phyloP scores from a whole-genome alignment of 2,113 vertebrate species.

The Cepphus grylle region DNA sequence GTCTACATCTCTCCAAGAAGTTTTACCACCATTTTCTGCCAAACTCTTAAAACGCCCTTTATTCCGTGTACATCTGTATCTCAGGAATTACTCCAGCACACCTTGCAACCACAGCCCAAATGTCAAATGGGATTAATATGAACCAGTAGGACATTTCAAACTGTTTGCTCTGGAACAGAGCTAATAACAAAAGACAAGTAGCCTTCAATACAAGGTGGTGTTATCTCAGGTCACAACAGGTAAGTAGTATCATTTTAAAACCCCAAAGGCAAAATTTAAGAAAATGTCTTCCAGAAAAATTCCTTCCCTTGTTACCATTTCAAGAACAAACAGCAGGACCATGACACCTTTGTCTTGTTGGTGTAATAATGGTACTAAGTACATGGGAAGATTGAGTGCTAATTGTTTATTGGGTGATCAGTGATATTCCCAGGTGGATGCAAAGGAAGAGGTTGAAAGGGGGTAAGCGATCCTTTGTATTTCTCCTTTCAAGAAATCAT shows the following conservation, averaged over 20 bases:
- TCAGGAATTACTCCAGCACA: not conserved
- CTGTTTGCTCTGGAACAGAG: not conserved
- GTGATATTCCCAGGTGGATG: not conserved
- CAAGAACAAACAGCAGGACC: not conserved
- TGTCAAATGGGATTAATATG: not conserved
- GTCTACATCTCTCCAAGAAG: not conserved
- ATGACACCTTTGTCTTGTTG: not conserved
- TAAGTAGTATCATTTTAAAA: not conserved
- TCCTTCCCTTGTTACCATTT: not conserved
- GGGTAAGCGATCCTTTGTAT: not conserved
- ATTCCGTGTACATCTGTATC: not conserved
- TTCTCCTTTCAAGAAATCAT: not conserved
- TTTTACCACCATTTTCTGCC: not conserved
- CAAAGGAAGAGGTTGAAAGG: not conserved
- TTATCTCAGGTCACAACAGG: not conserved
- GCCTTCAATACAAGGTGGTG: not conserved
- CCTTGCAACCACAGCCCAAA: not conserved
- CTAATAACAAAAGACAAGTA: not conserved
- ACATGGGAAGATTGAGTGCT: not conserved
- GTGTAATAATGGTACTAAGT: not conserved
- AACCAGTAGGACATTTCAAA: not conserved
- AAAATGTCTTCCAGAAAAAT: not conserved
- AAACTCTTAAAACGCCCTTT: not conserved
- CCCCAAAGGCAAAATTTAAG: not conserved
- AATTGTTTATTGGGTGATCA: not conserved